A percentile compares a stretch with the other conserved stretches of the same genome.
These are phyloP conservation scores for Myrmophylax atrothorax DNA, from an alignment of 2,113 vertebrate genomes.

Conservation along the genomic window DNA sequence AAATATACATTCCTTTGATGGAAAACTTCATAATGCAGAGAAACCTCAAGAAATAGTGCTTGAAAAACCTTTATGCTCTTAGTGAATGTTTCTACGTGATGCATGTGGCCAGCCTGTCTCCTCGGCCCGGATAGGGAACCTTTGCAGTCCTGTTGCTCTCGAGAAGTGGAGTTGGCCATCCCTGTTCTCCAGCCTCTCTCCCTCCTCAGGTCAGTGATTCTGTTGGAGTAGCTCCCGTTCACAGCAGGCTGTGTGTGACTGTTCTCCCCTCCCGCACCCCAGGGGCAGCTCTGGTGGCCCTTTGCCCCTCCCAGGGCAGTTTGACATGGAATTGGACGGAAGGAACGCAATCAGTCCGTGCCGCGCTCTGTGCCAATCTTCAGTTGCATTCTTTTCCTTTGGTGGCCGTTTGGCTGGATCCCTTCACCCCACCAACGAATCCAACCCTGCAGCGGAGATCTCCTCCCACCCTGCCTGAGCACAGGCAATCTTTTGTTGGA, in stretches of 20 bases:
- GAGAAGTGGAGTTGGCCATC: conserved; percentile 33
- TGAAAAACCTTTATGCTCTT: conserved; percentile 34
- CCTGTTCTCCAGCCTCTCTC: conserved; percentile 39
- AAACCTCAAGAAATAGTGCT: conserved; percentile 54
- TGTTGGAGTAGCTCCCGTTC: conserved; percentile 14
- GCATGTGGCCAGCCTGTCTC: conserved; percentile 45
- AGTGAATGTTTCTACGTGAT: conserved; percentile 2
- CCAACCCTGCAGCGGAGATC: conserved; percentile 24
- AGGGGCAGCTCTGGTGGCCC: not conserved
- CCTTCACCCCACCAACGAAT: conserved; percentile 15
- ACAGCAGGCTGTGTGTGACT: conserved; percentile 56
- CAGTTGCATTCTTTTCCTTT: not conserved
- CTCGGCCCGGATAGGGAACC: not conserved
- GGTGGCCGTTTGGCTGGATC: not conserved
- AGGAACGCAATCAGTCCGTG: not conserved
- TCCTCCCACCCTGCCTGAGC: not conserved
- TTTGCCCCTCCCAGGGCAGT: not conserved
- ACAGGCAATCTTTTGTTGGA: conserved; percentile 19
- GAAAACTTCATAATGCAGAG: conserved; percentile 30
- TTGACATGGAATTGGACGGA: not conserved
- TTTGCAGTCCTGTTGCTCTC: conserved; percentile 37
- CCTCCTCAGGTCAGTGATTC: conserved; percentile 33
- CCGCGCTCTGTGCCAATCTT: conserved; percentile 50
- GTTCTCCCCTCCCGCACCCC: not conserved
- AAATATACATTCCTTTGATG: conserved; percentile 40